A percentile compares a stretch with the other conserved stretches of the same genome.
Conservation (phyloP, 2,797 vertebrate species). For the Brachyalestes nurse region DNA sequence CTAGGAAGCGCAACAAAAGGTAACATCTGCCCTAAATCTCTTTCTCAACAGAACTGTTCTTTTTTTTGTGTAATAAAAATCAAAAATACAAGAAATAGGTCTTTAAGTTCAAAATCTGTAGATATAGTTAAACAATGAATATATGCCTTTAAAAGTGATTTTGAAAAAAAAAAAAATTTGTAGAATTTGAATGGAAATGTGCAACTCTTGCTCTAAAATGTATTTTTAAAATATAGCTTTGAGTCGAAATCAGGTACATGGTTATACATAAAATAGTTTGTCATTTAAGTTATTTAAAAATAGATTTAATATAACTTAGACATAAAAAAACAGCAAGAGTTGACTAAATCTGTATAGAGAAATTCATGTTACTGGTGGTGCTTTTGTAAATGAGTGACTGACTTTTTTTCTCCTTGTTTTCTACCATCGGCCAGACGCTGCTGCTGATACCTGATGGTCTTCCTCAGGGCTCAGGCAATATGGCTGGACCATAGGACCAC, state of each 20-base stretch:
- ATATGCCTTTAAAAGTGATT: slow-evolving; percentile 66
- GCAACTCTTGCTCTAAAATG: slow-evolving; percentile 63
- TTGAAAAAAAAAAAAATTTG: no score
- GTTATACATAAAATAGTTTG: slow-evolving; percentile 61
- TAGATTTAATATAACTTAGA: slow-evolving; percentile 64
- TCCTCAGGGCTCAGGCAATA: slow-evolving; percentile 1
- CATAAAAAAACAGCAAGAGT: slow-evolving; percentile 64
- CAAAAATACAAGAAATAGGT: background rate
- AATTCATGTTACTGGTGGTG: slow-evolving; percentile 59
- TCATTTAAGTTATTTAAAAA: slow-evolving; percentile 60
- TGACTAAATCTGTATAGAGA: slow-evolving; percentile 79
- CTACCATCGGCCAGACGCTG: background rate
- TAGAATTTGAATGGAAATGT: slow-evolving; percentile 61
- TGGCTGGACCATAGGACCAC: background rate
- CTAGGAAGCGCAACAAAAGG: slow-evolving; percentile 83
- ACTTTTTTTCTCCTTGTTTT: background rate
- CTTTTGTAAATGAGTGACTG: background rate
- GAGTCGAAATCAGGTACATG: slow-evolving; percentile 69
- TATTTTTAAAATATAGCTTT: slow-evolving; percentile 13
- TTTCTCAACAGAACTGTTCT: slow-evolving; percentile 74
- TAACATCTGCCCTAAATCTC: slow-evolving; percentile 84
- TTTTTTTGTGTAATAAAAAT: slow-evolving; percentile 66
- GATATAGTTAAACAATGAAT: slow-evolving; percentile 44
- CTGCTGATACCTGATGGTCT: slow-evolving; percentile 4
- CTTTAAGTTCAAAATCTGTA: slow-evolving; percentile 69